Evolutionary conservation across 2,888 invertebrate genomes (phyloP), one percentile per base, ranked within the genome.

Genomic region (Candidula unifasciata): DNA sequence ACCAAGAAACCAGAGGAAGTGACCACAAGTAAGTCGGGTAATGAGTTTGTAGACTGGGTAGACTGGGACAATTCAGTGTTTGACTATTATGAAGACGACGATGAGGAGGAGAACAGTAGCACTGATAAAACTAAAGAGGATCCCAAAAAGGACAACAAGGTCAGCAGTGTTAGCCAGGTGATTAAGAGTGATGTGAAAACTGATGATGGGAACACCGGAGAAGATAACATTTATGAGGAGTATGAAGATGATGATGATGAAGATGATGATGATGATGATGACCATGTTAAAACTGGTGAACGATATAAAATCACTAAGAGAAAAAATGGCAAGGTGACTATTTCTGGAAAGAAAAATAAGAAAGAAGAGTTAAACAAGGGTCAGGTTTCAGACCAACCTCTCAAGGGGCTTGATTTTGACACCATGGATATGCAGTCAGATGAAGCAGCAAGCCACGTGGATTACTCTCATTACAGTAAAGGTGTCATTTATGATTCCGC

Each of bases 401-500:
- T 24, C 13, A 60, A 77, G 21, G 35, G 21, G 21, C 60, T 60
- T 33, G 78, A 78, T 5, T 16, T 37, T 24, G 64, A 64, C n/a
- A 64, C 69, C 1, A 30, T 80, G 68, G 52, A 27, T 18, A 80
- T 80, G 80, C 80, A 82, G 52, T 44, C 76, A 57, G 87, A 87
- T 60, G 74, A 74, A 83, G 80, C 74, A 84, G 86, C 27, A 52
- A 82, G n/a, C 35, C 82, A 71, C 52, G 73, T 33, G 37, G 82
- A 85, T n/a, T 68, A 82, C 16, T 69, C 76, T 27, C 76, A 85
- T 76, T 87, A 87, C 84, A 87, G 84, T 73, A 82, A 87, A 33
- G 88, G 87, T 24, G 73, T 84, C 52, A 86, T 86, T 66, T 86
- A 86, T 60, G 86, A 87, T 44, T 66, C 68, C 24, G 68, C 66